A percentile compares a stretch with the other conserved stretches of the same genome.
These are phyloP conservation scores for Cercocebus atys DNA, from an alignment of 2,113 vertebrate genomes.

Conservation along the genomic window DNA sequence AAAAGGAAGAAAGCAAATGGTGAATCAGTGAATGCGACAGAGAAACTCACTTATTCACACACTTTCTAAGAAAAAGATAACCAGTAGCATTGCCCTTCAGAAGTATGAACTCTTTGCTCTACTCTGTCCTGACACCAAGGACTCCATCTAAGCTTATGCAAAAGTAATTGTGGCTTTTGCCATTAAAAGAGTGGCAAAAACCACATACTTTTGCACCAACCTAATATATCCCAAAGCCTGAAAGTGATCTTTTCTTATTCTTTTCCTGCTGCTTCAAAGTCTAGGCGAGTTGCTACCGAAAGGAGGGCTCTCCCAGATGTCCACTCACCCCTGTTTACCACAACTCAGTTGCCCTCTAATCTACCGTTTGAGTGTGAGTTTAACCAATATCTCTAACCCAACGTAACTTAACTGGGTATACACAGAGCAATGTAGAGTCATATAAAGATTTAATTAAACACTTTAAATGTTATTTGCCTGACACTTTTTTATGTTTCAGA, in stretches of 20 bases:
- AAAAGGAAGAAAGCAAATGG: not conserved
- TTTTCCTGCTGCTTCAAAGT: not conserved
- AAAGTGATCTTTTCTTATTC: not conserved
- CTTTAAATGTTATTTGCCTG: not conserved
- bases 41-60: not conserved
- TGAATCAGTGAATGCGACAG: not conserved
- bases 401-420: not conserved
- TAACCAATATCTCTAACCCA: not conserved
- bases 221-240: not conserved
- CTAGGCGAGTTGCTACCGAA: not conserved
- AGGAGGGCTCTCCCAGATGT: not conserved
- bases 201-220: too few relatives aligned
- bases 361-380: not conserved
- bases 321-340: not conserved
- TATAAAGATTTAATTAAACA: not conserved
- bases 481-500: not conserved
- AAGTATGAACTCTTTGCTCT: not conserved
- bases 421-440: not conserved
- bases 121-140: not conserved
- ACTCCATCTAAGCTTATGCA: not conserved
- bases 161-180: too few relatives aligned
- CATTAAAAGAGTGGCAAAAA: too few relatives aligned
- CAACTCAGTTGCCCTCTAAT: not conserved
- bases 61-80: not conserved
- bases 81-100: not conserved